Evolutionary conservation across 2,113 vertebrate genomes (phyloP), one percentile per base, ranked within the genome.

Genomic region (Eubucco bourcierii): DNA sequence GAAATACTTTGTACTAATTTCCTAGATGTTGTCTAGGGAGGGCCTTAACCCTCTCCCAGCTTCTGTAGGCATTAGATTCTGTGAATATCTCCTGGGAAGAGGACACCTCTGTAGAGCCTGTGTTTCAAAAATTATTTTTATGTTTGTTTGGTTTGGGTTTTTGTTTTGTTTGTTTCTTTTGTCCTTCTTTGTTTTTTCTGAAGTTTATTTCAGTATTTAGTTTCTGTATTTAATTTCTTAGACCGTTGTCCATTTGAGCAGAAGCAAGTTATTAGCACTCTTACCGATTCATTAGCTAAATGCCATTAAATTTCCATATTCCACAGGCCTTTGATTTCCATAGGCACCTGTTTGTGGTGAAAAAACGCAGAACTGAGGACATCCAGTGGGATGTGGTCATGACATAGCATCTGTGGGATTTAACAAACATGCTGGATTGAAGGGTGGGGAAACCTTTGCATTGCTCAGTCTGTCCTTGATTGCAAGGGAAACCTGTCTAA

Each of bases 1-100:
- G 68, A 91, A 86, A 68, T 56, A 60, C 76, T 91, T 82, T 90
- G 70, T 76, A 44, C 50, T 68, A 79, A 50, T 60, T 93, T 92
- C 61, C 73, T 71, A 23, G 55, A 50, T 78, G 52, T 84, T 90
- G 33, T 67, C 31, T 72, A 20, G 44, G 67, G 47, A 85, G 31
- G 6, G 47, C 34, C n/a, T 83, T 65, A 25, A 25, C 50, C 60
- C n/a, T 73, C 23, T 81, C 15, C 17, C 21, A 18, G 63, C 28
- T 87, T 73, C 56, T 64, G 33, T 18, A 34, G 67, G 39, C 65
- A 6, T 33, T 66, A 52, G 8, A 8, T 67, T 56, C 41, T 28
- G 5, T 44, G 16, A 47, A 16, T 46, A 17, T 31, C 66, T 56
- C 61, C 34, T 39, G 63, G 65, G 65, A 88, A 79, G 55, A 39